Evolutionary conservation across 1,140 invertebrate species (phyloP), one percentile per base, ranked within the genome.

Genomic region (Drosophila lacteicornis): DNA sequence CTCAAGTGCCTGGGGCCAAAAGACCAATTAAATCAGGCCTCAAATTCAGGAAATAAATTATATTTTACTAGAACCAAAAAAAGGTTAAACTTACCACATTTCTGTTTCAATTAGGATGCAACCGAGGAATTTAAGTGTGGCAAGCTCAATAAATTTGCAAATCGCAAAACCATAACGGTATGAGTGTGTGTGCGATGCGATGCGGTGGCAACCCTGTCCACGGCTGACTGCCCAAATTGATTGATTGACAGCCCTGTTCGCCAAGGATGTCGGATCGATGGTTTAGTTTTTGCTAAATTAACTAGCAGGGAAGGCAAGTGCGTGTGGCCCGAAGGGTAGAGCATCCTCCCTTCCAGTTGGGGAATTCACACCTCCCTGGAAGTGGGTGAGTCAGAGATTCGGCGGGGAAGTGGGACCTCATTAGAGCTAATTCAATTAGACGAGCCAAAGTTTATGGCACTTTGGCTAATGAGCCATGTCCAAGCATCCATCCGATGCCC

Each of bases 361-460:
- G 66, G 42, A 69, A 3, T 61, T 62, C 33, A 27, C 65, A 60
- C 57, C 57, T 84, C 68, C 11, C 46, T 33, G 58, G 17, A 57
- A 75, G n/a, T 33, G 45, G 22, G 63, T 38, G 49, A 40, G 22
- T 45, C 62, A 66, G 15, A 45, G 50, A 38, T 19, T 15, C 36
- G 12, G 38, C 30, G 47, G 33, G 63, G 22, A 30, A 42, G 60
- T 58, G 33, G 46, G 36, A 42, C 62, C 71, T 87, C 84, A 88
- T 90, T 90, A 90, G 81, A 84, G 69, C 80, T 88, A 79, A 88
- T 88, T 88, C 77, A 88, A 88, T 88, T 84, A 88, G 61, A 62
- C 57, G 43, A 60, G 67, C 50, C 76, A 78, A 68, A 70, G 71
- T 68, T 80, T 77, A 67, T 80, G 80, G 84, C 80, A 88, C 84